Evolutionary conservation across 2,797 vertebrate species (phyloP).

Genomic region (Liasis olivaceus): DNA sequence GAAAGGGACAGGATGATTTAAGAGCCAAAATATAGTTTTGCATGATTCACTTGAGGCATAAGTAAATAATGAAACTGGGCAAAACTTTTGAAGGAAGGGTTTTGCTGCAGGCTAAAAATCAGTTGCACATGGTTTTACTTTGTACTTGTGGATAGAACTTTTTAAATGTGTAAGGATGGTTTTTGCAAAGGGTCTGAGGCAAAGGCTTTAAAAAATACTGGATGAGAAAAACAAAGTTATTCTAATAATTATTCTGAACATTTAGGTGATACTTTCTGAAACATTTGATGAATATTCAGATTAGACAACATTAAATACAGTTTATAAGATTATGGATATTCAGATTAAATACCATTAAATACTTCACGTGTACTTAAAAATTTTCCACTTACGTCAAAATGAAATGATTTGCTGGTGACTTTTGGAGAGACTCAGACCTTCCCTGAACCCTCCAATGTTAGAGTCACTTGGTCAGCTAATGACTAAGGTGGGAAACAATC

Average conservation of each 20-base stretch:
- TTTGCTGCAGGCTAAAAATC: background rate
- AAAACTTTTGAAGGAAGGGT: background rate
- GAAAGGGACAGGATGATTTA: constrained; percentile 61
- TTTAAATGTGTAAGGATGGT: background rate
- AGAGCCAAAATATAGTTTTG: constrained; percentile 31
- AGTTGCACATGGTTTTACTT: constrained; percentile 3
- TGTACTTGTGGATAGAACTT: background rate
- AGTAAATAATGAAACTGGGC: constrained; percentile 19
- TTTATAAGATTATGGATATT: background rate
- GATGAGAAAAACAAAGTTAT: background rate
- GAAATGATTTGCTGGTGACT: background rate
- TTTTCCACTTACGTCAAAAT: background rate
- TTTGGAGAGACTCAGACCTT: background rate
- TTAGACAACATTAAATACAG: background rate
- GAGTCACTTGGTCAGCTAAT: background rate
- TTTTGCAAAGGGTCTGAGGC: background rate
- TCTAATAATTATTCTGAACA: background rate
- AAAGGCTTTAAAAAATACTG: background rate
- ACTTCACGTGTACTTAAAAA: background rate
- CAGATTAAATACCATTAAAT: background rate
- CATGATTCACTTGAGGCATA: constrained; percentile 34
- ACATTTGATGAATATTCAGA: background rate
- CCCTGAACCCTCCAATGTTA: background rate
- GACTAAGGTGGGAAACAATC: background rate
- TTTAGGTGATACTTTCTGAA: background rate